phyloP scores from a whole-genome alignment of 37 sponge, comb jelly and placozoan genomes.

The Ianthella basta region DNA sequence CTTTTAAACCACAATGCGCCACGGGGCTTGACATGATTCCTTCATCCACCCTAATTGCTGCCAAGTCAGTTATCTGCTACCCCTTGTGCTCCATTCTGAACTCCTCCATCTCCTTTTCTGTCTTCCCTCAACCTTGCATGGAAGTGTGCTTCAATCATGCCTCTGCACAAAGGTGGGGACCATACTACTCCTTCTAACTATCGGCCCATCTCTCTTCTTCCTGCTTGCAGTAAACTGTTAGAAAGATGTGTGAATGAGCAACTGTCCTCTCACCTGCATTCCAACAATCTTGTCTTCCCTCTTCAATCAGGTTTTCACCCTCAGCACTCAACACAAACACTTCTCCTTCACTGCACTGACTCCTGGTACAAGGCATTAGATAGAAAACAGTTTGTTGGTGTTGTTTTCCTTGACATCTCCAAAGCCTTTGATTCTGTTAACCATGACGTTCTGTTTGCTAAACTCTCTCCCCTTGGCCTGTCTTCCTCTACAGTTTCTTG shows the following conservation, averaged over 20 bases:
- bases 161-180: conserved; percentile 16
- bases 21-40: conserved; percentile 4
- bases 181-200: background rate
- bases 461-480: conserved; percentile 20
- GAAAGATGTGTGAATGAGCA: conserved; percentile 10
- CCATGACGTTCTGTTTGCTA: background rate
- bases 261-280: background rate
- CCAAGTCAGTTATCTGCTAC: background rate
- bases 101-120: too few relatives aligned
- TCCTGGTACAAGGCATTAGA: conserved; percentile 21
- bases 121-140: conserved; percentile 12
- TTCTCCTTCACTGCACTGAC: conserved; percentile 16
- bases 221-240: conserved; percentile 6
- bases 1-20: conserved; percentile 11
- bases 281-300: background rate
- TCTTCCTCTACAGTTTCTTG: conserved; percentile 15
- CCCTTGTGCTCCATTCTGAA: conserved; percentile 5
- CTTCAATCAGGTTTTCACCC: background rate
- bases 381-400: conserved; percentile 16
- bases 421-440: conserved; percentile 2
- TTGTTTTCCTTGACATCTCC: conserved; percentile 8
- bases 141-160: conserved; percentile 6
- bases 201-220: conserved; percentile 10
- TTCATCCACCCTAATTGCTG: conserved; percentile 9
- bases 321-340: conserved; percentile 17